Conservation (phyloP, 2,797 vertebrate species). For the Odontamblyopus lacepedii region DNA sequence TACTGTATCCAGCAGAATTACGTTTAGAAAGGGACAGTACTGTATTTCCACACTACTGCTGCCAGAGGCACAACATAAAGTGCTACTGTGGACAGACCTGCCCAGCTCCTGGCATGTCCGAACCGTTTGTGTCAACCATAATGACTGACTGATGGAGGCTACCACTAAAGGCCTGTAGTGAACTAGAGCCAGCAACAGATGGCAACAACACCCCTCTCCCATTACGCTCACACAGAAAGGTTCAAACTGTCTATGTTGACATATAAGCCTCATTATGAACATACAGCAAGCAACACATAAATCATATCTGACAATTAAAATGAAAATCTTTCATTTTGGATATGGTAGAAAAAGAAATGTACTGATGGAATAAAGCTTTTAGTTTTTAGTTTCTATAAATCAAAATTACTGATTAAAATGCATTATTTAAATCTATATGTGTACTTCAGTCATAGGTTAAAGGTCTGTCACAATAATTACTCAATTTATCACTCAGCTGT, state of each 20-base stretch:
- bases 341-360: background rate
- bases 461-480: too few species aligned
- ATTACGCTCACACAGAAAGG: constrained; percentile 8
- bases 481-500: too few species aligned
- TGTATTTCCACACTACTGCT: constrained; percentile 28
- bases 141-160: constrained; percentile 48
- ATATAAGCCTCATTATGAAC: constrained; percentile 43
- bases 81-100: constrained; percentile 40
- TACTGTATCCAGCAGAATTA: constrained; percentile 9
- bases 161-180: constrained; percentile 49
- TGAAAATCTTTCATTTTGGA: constrained; percentile 7
- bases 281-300: background rate
- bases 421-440: background rate
- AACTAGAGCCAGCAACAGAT: constrained; percentile 62
- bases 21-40: constrained; percentile 24
- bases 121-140: constrained; percentile 36
- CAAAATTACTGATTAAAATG: too few species aligned
- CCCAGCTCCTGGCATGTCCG: constrained; percentile 52
- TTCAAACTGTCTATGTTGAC: constrained; percentile 37
- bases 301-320: background rate
- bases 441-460: background rate
- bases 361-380: too few species aligned
- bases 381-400: too few species aligned
- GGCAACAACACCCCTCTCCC: constrained; percentile 59
- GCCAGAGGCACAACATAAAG: constrained; percentile 48